A percentile compares a stretch with the other conserved stretches of the same genome.
Evolutionary conservation across 2,888 invertebrate genomes (phyloP).

Genomic region (Oxycera nigricornis): DNA sequence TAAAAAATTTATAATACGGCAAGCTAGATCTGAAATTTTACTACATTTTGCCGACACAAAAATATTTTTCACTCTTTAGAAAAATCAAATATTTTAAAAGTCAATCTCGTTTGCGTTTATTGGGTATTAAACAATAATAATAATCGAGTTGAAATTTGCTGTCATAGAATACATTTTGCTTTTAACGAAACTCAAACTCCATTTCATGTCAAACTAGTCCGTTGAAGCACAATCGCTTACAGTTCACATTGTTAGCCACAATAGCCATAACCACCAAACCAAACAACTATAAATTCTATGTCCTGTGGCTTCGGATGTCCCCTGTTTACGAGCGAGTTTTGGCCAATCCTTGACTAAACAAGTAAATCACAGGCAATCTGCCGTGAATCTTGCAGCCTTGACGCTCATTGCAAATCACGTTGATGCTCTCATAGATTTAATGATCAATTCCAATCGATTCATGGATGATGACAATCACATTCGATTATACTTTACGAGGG

Average conservation of each 20-base stretch:
- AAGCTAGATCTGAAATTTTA: no score
- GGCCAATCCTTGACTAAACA: slow-evolving; percentile 9
- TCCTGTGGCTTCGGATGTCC: background rate
- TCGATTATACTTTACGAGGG: slow-evolving; percentile 11
- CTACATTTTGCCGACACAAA: no score
- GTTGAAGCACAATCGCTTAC: no score
- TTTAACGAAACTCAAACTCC: no score
- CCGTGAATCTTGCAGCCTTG: slow-evolving; percentile 20
- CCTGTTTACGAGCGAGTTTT: background rate
- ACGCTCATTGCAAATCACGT: slow-evolving; percentile 16
- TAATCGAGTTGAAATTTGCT: no score
- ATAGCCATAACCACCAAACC: background rate
- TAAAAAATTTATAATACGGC: no score
- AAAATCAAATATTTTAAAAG: no score
- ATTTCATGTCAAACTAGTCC: no score
- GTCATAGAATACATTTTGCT: no score
- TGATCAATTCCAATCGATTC: slow-evolving; percentile 22
- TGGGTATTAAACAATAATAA: no score
- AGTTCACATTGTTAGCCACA: slow-evolving; percentile 1
- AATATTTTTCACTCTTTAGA: no score
- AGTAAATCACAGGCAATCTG: slow-evolving; percentile 14
- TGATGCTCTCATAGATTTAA: slow-evolving; percentile 25
- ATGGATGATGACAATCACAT: slow-evolving; percentile 13
- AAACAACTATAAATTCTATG: slow-evolving; percentile 19
- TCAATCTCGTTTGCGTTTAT: no score